These are phyloP conservation scores for Pristionchus pacificus DNA, from an alignment of 1,140 invertebrate species.

Conservation along the genomic window DNA sequence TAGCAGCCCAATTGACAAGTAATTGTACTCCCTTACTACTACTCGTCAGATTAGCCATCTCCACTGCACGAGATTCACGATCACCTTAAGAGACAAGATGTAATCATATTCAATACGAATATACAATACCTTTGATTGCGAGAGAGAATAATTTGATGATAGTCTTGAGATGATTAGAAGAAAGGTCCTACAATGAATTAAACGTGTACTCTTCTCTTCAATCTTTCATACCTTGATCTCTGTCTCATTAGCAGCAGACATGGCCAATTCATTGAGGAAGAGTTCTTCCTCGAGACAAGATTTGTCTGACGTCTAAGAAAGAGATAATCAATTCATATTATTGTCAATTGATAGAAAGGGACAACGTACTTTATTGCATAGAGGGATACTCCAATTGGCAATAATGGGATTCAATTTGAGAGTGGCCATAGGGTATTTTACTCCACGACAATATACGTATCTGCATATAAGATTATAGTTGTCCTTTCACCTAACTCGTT, in stretches of 20 bases:
- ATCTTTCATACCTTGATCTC: background rate
- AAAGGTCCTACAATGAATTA: background rate
- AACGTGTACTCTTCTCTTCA: no score
- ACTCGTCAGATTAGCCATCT: no score
- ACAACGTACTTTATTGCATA: background rate
- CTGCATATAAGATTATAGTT: background rate
- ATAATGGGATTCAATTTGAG: background rate
- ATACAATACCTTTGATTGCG: background rate
- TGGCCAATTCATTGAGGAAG: background rate
- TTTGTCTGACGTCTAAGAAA: background rate
- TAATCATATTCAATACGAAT: no score
- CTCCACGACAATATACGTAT: conserved; percentile 16
- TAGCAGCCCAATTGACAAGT: background rate
- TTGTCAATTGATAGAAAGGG: no score
- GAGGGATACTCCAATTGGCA: background rate
- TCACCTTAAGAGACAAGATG: no score
- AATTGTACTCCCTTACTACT: background rate
- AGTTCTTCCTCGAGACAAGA: background rate
- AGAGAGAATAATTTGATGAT: background rate
- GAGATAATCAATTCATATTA: background rate
- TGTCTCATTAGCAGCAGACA: background rate
- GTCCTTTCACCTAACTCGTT: background rate
- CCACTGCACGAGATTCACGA: no score
- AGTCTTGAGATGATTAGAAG: background rate
- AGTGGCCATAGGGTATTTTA: background rate